These are phyloP conservation scores for Gallinago jamesoni DNA, from an alignment of 2,113 vertebrate genomes.

Conservation along the genomic window DNA sequence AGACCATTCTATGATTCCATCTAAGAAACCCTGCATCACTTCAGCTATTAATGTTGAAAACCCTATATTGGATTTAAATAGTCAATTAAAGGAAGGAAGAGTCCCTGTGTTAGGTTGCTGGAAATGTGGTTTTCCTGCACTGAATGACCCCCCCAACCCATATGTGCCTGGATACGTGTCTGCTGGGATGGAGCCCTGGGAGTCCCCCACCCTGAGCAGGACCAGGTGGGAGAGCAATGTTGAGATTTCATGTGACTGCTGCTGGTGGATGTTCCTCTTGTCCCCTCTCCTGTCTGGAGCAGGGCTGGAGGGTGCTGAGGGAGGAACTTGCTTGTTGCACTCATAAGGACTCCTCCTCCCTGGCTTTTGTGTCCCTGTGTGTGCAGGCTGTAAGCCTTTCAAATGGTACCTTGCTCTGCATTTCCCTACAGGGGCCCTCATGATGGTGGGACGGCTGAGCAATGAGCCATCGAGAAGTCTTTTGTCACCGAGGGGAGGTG, in stretches of 20 bases:
- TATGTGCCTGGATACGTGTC: rapidly evolving
- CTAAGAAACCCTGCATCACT: not conserved
- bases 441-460: rapidly evolving
- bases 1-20: not conserved
- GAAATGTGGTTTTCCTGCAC: not conserved
- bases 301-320: not conserved
- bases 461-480: too few species aligned
- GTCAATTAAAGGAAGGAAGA: not conserved
- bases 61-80: rapidly evolving
- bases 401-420: not conserved
- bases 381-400: not conserved
- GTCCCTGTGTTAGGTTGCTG: rapidly evolving
- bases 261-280: not conserved
- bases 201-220: not conserved
- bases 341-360: rapidly evolving
- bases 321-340: not conserved
- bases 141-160: rapidly evolving
- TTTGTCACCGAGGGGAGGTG: rapidly evolving
- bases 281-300: not conserved
- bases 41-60: not conserved
- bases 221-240: not conserved
- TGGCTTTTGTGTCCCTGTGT: too few species aligned
- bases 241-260: too few species aligned
- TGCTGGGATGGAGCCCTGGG: rapidly evolving
- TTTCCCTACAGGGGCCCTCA: rapidly evolving